These are phyloP conservation scores for Rafetus swinhoei DNA, from an alignment of 2,113 vertebrate species.

Conservation along the genomic window DNA sequence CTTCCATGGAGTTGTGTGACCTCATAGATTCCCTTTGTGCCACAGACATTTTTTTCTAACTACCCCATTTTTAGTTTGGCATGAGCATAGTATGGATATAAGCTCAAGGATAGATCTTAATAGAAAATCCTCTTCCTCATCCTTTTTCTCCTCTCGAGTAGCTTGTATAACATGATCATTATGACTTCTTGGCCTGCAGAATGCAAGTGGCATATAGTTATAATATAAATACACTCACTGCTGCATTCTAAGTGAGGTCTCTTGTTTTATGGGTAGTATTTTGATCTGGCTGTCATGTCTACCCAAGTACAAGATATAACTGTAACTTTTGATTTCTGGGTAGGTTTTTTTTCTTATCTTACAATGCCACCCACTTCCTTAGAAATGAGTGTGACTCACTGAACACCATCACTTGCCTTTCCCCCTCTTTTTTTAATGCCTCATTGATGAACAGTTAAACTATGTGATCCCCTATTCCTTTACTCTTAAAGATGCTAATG, in stretches of 20 bases:
- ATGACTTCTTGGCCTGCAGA: neutral
- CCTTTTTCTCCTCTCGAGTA: neutral
- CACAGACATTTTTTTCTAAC: neutral
- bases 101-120: neutral
- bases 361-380: neutral
- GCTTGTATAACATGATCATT: neutral
- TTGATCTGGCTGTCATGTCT: neutral
- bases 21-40: neutral
- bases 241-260: neutral
- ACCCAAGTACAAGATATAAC: constrained; percentile 13
- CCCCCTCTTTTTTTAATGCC: neutral
- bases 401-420: neutral
- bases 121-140: neutral
- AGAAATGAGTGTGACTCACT: neutral
- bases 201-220: neutral
- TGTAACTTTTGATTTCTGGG: neutral
- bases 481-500: neutral
- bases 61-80: neutral
- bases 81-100: neutral
- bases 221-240: neutral
- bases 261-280: neutral
- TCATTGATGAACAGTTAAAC: neutral
- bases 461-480: neutral
- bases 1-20: neutral
- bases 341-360: neutral